Evolutionary conservation across 1,140 invertebrate genomes (phyloP).

Genomic region (Drosophila tani): DNA sequence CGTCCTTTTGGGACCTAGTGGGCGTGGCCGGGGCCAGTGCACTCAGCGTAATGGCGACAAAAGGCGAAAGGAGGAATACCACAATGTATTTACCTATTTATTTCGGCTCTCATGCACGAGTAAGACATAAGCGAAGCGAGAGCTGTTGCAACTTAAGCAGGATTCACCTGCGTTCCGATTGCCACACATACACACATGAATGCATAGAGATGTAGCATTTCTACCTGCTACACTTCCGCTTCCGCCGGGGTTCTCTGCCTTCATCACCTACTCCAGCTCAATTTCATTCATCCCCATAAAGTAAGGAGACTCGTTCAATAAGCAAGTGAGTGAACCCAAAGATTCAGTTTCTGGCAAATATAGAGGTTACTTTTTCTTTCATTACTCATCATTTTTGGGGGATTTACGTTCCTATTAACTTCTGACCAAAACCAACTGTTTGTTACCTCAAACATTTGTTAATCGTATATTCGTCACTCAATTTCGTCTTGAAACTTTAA

Average conservation of each 20-base stretch:
- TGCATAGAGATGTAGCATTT: constrained; percentile 1
- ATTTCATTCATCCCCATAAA: constrained; percentile 47
- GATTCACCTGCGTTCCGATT: constrained; percentile 61
- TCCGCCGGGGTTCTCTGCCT: constrained; percentile 41
- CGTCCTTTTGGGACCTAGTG: constrained; percentile 26
- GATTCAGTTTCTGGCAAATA: background rate
- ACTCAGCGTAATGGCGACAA: constrained; percentile 79
- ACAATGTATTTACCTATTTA: constrained; percentile 76
- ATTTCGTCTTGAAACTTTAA: too few species aligned
- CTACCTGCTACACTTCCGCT: constrained; percentile 57
- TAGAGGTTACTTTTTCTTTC: background rate
- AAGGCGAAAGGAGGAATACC: constrained; percentile 53
- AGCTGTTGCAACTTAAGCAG: constrained; percentile 23
- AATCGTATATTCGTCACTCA: too few species aligned
- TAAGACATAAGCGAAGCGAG: constrained; percentile 34
- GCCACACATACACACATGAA: constrained; percentile 21
- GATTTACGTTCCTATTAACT: too few species aligned
- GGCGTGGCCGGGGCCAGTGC: constrained; percentile 58
- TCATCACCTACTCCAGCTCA: constrained; percentile 16
- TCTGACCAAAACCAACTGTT: too few species aligned
- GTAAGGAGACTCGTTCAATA: background rate
- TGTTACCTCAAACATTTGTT: too few species aligned
- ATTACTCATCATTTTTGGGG: background rate
- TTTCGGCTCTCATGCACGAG: constrained; percentile 21
- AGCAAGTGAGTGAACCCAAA: background rate